Base-by-base conservation (phyloP, 2,113 vertebrate genomes). In the Lamprologus ornatipinnis region DNA sequence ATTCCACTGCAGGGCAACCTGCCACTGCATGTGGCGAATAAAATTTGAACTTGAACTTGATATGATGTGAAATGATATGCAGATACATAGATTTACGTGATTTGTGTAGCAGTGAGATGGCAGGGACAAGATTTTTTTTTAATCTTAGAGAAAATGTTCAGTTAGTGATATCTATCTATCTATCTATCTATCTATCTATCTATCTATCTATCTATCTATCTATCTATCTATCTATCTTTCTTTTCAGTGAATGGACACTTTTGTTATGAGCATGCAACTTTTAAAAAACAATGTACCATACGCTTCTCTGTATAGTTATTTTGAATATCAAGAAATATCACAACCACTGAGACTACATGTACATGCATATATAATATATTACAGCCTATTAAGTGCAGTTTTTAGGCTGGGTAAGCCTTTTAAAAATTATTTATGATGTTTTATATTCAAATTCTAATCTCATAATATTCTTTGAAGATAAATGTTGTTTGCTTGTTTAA, bases 11-110 rank as follows among this genome's bases (percentile, higher is more conserved):
- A 55, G 21, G 53, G 53, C 6, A 55, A 55, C 53, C 53, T 23
- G 2, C 11, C 53, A 2, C 0, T 0, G 53, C 53, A 3, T 23
- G 53, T 23, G 53, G 53, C 0, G 0, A 23, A 55, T 7, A 55
- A 55, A 13, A 23, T 55, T 55, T 55, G 37, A 42, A 33, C 31
- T 31, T 31, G 31, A 33, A 33, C 31, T 33, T 33, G 31, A 33
- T 63, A n/a, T 5, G 17, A 5, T 35, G 15, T 35, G 31, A 63
- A 63, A 63, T 33, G 15, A 63, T 11, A 45, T 73, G 13, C 14
- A 73, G 21, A 73, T 26, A 15, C 40, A 42, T 15, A 15, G 21
- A 45, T 45, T 26, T 70, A 13, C 1, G 2, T 3, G 12, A 70
- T 23, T 42, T 4, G 37, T 45, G 31, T 33, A 85, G 81, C 53